Evolutionary conservation across 53 echinoderm and acorn worm species (phyloP), one percentile per base, ranked within the genome.

Genomic region (Zoroaster sp.): DNA sequence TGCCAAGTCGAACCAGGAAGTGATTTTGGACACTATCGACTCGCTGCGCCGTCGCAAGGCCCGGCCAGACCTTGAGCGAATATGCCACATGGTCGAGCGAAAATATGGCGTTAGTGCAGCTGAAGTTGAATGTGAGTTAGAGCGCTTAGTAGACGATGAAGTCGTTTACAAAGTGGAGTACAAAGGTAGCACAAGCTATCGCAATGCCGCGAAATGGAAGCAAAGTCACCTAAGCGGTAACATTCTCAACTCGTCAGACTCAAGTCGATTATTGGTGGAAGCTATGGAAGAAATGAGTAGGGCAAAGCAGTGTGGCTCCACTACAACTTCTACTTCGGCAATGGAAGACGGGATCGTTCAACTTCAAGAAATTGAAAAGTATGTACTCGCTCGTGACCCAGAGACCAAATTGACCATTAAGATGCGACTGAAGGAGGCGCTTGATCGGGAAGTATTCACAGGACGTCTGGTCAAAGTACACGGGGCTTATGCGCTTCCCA

Each of bases 1-100:
- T 83, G 21, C 88, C 51, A 77, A 33, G 88, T 63, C 43, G 14
- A 88, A 68, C 69, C 69, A 88, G 76, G 88, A 88, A 68, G 88
- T 88, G 88, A 75, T 88, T 67, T 36, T 88, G 67, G 83, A 83
- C 10, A 83, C 70, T 7, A 98, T 98, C 59, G 98, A 98, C 91
- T 93, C 95, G 59, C 88, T 98, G 36, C 94, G 98, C 33, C 78
- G 89, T 46, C 95, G 98, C 15, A 98, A 98, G 89, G 98, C 98
- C 59, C 95, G 98, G 38, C 98, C 98, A 45, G 98, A 95, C 83
- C 90, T 95, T 43, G 98, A 98, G 94, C 95, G 98, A 95, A 98
- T 98, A 86, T 98, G 93, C 86, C 98, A 98, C 95, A 98, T 95
- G 98, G 93, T 98, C 40, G 79, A 98, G 87, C 94, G 98, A 18